Evolutionary conservation across 30 jellyfish, hydroid and myxozoan species (phyloP), one percentile per base, ranked within the genome.

Genomic region (Hydractinia echinata): DNA sequence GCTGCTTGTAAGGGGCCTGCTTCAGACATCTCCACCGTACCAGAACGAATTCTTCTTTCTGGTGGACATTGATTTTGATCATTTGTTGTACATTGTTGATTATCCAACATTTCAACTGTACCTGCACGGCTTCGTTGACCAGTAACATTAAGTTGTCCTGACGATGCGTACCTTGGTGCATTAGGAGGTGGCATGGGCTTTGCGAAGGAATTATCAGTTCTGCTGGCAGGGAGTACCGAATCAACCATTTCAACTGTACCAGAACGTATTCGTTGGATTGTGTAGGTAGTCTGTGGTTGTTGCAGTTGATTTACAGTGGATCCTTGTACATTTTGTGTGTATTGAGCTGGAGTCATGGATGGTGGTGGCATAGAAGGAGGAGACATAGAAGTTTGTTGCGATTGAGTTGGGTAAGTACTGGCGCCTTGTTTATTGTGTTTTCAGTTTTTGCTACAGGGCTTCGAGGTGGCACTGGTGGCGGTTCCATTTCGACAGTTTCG

Each of bases 191-290:
- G 81, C 81, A 71, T 8, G 55, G 30, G 81, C 15, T 9, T 8
- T n/a, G 81, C 70, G 1, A 21, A 10, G n/a, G 81, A 20, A 9
- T 71, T 30, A 50, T 7, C 13, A 19, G 39, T 71, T 54, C 50
- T 13, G 51, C 3, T 10, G 19, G 39, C 18, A 7, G 18, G 55
- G n/a, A 8, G n/a, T 19, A 9, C 81, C 9, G 81, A 30, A 15
- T 77, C 85, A n/a, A 61, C 74, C 85, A 77, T 77, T 30, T 77
- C 85, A 15, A 77, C 85, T 8, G 85, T 77, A 21, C 85, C 85
- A 15, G 85, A 77, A 4, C 85, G 79, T 8, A 77, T 11, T 5
- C 85, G 76, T 30, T 60, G 79, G 18, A 10, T 78, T n/a, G 85
- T 14, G n/a, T 74, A 53, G 20, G 68, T 50, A 30, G 55, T 5